Percentiles rank a stretch among this genome's conserved stretches.
These are phyloP conservation scores for Semibalanus balanoides DNA, from an alignment of 1,140 invertebrate species.

Conservation along the genomic window DNA sequence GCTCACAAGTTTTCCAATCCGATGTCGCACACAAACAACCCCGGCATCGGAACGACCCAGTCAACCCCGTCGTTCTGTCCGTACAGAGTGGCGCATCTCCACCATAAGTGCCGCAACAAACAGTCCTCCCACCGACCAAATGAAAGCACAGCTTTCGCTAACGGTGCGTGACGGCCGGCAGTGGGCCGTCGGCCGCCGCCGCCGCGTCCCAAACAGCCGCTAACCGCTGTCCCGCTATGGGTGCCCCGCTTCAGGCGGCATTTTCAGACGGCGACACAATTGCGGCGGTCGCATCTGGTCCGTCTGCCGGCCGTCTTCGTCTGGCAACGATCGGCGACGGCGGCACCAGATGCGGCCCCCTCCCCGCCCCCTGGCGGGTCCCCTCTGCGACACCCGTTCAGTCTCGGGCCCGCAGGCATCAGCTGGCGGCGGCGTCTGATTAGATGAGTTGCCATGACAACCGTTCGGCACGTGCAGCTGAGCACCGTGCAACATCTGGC, in stretches of 20 bases:
- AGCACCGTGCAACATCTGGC: conserved; percentile 1
- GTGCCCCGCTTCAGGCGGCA: background rate
- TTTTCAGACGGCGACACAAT: background rate
- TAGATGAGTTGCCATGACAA: conserved; percentile 2
- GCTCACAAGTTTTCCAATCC: too few relatives aligned
- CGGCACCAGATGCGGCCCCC: background rate
- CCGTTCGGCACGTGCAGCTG: background rate
- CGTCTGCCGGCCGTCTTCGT: background rate
- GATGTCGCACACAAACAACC: too few relatives aligned
- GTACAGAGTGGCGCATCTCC: too few relatives aligned
- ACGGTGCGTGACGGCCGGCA: background rate
- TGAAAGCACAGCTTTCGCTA: background rate
- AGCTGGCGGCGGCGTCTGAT: background rate
- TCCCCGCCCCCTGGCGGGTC: too few relatives aligned
- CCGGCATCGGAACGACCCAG: too few relatives aligned
- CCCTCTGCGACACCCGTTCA: background rate
- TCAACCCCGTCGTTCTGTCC: too few relatives aligned
- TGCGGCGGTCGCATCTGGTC: background rate
- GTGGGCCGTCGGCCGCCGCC: too few relatives aligned
- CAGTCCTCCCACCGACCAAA: too few relatives aligned
- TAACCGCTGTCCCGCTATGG: background rate
- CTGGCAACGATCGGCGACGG: background rate
- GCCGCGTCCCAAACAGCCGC: too few relatives aligned
- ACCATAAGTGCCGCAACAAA: too few relatives aligned
- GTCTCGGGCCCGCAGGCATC: background rate